Conservation (phyloP, 1,140 invertebrate species). For the Drosophila pseudoobscura region DNA sequence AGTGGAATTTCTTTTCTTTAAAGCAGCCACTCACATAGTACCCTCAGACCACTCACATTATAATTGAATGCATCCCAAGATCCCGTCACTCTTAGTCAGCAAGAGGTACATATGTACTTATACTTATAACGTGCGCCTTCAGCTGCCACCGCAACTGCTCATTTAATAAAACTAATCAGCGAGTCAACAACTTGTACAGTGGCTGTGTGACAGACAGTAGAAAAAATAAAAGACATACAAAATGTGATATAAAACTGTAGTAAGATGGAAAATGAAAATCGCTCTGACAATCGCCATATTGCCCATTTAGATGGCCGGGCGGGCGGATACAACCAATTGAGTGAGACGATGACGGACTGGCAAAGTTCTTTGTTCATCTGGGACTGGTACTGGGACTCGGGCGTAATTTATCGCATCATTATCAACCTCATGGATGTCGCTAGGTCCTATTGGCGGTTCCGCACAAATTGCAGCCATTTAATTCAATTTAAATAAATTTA, state of each 20-base stretch:
- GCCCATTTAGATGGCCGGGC: constrained; percentile 41
- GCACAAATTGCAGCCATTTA: constrained; percentile 77
- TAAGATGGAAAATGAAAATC: constrained; percentile 35
- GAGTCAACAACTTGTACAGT: constrained; percentile 32
- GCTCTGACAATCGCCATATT: constrained; percentile 70
- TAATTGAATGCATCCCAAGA: no score
- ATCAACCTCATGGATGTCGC: constrained; percentile 43
- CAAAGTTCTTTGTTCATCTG: constrained; percentile 47
- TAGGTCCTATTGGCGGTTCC: constrained; percentile 59
- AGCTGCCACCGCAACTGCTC: constrained; percentile 56
- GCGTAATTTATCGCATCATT: constrained; percentile 67
- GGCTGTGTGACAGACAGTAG: constrained; percentile 1
- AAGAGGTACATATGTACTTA: no score
- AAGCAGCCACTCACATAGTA: no score
- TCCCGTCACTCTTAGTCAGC: no score
- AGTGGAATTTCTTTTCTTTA: no score
- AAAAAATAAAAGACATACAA: constrained; percentile 4
- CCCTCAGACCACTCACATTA: no score
- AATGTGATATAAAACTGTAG: constrained; percentile 8
- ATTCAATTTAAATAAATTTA: constrained; percentile 82
- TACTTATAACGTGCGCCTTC: neutral
- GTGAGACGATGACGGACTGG: constrained; percentile 53
- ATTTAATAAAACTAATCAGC: constrained; percentile 77
- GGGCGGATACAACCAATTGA: constrained; percentile 75
- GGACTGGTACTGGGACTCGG: neutral